Evolutionary conservation across 2,113 vertebrate genomes (phyloP), one percentile per base, ranked within the genome.

Genomic region (Vombatus ursinus): DNA sequence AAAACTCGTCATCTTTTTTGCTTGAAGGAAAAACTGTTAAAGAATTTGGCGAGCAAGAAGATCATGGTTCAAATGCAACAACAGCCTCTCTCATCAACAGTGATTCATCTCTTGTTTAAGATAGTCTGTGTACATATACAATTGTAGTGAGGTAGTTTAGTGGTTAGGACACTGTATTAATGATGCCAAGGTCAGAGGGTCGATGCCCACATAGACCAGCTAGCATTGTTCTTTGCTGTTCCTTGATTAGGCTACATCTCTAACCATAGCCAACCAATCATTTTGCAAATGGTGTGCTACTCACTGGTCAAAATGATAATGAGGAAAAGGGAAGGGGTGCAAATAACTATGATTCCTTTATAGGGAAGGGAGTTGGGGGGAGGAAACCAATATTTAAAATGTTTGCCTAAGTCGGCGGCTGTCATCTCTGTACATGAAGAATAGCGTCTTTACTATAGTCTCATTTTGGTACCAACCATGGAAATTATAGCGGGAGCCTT

Each of bases 1-100:
- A 95, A 96, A 91, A 47, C 93, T 94, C 93, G 94, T 97, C 97
- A 96, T 96, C 93, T 92, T 49, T 93, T 61, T 91, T 93, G 90
- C 95, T 96, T 92, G 94, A 96, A 93, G 61, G 91, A 92, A 97
- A 94, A 96, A 91, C 90, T 92, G 61, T 53, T 57, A 50, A 11
- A 68, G 89, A 54, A 51, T 53, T 95, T 94, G 94, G 94, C 61
- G 49, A 25, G 90, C 52, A 92, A 37, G 90, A 77, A 48, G 89
- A 94, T 31, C 95, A 84, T 10, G 49, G 94, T 49, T 54, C 92
- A 50, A 2, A 90, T 54, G 49, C 91, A 90, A 52, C 9, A 52
- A 37, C 12, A 9, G 48, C 92, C 89, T 14, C 1, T 8, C 24
- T 54, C 47, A 51, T 77, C 53, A 93, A 77, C 91, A 77, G 47